These are phyloP conservation scores for Drosophila biarmipes DNA, from an alignment of 1,140 invertebrate genomes.

Conservation along the genomic window DNA sequence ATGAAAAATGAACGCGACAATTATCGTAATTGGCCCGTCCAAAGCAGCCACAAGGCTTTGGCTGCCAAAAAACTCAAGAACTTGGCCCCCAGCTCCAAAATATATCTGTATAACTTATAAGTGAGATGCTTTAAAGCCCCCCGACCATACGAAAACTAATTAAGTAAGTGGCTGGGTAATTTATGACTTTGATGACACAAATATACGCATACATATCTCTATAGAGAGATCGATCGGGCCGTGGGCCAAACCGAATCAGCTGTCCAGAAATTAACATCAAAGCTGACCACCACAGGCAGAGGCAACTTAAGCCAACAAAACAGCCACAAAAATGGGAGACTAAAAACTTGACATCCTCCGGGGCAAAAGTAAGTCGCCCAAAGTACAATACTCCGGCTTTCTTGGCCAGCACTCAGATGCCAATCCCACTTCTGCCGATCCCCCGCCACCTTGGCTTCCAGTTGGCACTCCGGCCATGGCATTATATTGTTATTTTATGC, in stretches of 20 bases:
- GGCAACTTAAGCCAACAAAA: slow-evolving; percentile 24
- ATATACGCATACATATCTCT: slow-evolving; percentile 25
- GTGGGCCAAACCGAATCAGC: slow-evolving; percentile 37
- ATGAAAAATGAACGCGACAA: slow-evolving; percentile 80
- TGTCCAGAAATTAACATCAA: slow-evolving; percentile 57
- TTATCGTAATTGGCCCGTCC: slow-evolving; percentile 73
- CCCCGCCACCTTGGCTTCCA: slow-evolving; percentile 1
- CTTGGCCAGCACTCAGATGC: slow-evolving; percentile 40
- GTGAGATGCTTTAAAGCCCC: slow-evolving; percentile 52
- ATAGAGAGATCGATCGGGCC: slow-evolving; percentile 25
- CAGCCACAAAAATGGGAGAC: slow-evolving; percentile 20
- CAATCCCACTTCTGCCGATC: neutral
- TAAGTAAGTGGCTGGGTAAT: slow-evolving; percentile 62
- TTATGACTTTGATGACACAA: slow-evolving; percentile 52
- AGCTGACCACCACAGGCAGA: slow-evolving; percentile 27
- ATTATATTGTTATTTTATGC: slow-evolving; percentile 82
- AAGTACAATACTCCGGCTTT: slow-evolving; percentile 43
- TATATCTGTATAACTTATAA: slow-evolving; percentile 38
- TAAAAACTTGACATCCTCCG: slow-evolving; percentile 67
- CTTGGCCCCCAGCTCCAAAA: neutral
- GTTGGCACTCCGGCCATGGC: slow-evolving; percentile 54
- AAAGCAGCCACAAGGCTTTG: slow-evolving; percentile 34
- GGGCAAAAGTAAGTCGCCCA: slow-evolving; percentile 66
- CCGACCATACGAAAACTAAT: slow-evolving; percentile 54
- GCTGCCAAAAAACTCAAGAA: slow-evolving; percentile 20